phyloP scores from a whole-genome alignment of 53 echinoderm and acorn worm species.

The Holothuria scabra region DNA sequence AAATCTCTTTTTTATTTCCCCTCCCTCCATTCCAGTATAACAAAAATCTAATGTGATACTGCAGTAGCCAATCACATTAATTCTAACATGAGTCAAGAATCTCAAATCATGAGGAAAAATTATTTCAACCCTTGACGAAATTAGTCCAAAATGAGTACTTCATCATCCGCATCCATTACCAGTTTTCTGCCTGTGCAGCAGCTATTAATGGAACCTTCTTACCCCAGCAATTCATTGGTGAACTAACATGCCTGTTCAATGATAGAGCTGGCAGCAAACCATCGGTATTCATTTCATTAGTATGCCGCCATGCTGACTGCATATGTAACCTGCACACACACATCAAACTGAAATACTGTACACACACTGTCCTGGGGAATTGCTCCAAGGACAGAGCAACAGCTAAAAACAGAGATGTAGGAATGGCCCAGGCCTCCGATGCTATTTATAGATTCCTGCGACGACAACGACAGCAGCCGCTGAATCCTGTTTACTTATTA shows the following conservation, averaged over 20 bases:
- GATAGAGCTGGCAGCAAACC: conserved; percentile 9
- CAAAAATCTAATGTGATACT: too few species aligned
- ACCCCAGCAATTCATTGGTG: conserved; percentile 15
- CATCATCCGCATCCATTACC: conserved; percentile 24
- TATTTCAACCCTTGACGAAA: too few species aligned
- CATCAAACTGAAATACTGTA: conserved; percentile 11
- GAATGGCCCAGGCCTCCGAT: conserved; percentile 32
- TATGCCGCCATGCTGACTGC: conserved; percentile 47
- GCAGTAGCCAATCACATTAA: too few species aligned
- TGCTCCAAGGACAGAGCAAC: conserved; percentile 1
- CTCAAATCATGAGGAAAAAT: too few species aligned
- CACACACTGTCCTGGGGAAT: conserved; percentile 35
- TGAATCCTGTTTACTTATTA: conserved; percentile 41
- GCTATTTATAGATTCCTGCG: conserved; percentile 18
- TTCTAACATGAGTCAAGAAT: too few species aligned
- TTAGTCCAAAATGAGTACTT: background rate
- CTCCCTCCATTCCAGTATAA: too few species aligned
- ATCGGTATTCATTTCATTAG: conserved; percentile 40
- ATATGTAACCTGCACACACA: conserved; percentile 38
- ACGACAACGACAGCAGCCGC: background rate
- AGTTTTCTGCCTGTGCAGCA: conserved; percentile 1
- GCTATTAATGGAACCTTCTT: conserved; percentile 28
- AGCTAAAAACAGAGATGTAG: conserved; percentile 44
- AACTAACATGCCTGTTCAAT: conserved; percentile 10
- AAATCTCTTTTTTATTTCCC: too few species aligned